A percentile compares a stretch with the other conserved stretches of the same genome.
Evolutionary conservation across 2,113 vertebrate genomes (phyloP).

Genomic region (Cinclus cinclus): DNA sequence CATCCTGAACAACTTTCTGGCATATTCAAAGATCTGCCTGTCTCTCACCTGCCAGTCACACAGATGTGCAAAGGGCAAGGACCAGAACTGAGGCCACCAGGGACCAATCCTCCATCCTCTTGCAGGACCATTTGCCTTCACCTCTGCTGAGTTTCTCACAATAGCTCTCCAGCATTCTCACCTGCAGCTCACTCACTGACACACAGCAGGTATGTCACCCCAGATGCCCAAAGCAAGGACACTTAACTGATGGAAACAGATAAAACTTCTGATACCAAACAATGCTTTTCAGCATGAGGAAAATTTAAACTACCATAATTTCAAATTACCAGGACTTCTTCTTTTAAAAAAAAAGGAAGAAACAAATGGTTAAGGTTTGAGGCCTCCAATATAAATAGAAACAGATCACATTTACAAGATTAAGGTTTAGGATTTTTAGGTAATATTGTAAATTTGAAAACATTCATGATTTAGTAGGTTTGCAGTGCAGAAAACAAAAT

Average conservation of each 20-base stretch:
- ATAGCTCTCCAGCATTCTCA: not conserved
- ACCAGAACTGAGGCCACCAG: not conserved
- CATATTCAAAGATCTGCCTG: not conserved
- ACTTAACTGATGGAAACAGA: not conserved
- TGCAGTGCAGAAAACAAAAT: not conserved
- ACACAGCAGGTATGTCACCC: not conserved
- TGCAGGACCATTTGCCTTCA: not conserved
- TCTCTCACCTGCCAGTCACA: not conserved
- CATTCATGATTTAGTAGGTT: not conserved
- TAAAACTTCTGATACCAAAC: not conserved
- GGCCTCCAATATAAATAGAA: not conserved
- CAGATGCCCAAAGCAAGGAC: not conserved
- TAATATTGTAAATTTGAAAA: not conserved
- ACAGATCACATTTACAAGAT: not conserved
- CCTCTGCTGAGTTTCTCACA: not conserved
- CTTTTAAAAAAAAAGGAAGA: not conserved
- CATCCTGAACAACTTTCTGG: not conserved
- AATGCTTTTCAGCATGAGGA: not conserved
- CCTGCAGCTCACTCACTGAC: not conserved
- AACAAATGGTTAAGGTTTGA: not conserved
- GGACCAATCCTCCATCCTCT: not conserved
- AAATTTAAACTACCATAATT: not conserved
- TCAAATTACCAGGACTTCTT: not conserved
- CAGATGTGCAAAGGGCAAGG: not conserved
- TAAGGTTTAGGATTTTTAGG: not conserved